Percentiles rank a stretch among this genome's conserved stretches.
Conservation (phyloP, 2,113 vertebrate species). For the Girardinichthys multiradiatus region DNA sequence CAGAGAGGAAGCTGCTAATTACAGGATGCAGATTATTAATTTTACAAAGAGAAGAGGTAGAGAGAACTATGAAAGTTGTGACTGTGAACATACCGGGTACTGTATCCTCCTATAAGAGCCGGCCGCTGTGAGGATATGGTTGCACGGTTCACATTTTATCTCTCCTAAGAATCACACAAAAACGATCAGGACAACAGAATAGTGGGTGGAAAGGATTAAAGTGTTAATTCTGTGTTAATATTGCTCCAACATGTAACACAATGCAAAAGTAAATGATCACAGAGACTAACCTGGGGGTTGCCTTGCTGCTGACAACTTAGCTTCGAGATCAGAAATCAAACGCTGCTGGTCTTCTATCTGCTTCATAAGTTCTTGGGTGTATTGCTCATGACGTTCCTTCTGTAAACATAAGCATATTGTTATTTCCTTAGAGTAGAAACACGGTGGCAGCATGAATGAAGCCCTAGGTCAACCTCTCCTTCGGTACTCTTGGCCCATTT, state of each 20-base stretch:
- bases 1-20: constrained; percentile 31
- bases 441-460: neutral
- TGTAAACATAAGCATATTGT: constrained; percentile 67
- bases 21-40: constrained; percentile 19
- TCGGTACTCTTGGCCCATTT: neutral
- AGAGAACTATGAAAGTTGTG: neutral
- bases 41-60: constrained; percentile 11
- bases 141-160: constrained; percentile 74
- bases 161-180: constrained; percentile 66
- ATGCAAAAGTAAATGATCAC: neutral
- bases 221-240: neutral
- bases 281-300: constrained; percentile 72
- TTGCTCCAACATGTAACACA: neutral
- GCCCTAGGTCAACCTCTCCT: neutral
- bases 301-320: constrained; percentile 72
- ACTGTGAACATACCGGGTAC: constrained; percentile 69
- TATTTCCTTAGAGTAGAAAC: constrained; percentile 14
- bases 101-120: constrained; percentile 67
- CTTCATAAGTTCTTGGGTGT: constrained; percentile 88
- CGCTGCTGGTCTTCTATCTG: constrained; percentile 89
- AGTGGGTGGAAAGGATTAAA: neutral
- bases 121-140: constrained; percentile 67
- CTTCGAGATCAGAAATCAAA: constrained; percentile 84
- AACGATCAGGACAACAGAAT: constrained; percentile 13
- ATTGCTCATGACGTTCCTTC: constrained; percentile 90